These are phyloP conservation scores for Alloscopus bannaensis DNA, from an alignment of 2,888 invertebrate species.

Conservation along the genomic window DNA sequence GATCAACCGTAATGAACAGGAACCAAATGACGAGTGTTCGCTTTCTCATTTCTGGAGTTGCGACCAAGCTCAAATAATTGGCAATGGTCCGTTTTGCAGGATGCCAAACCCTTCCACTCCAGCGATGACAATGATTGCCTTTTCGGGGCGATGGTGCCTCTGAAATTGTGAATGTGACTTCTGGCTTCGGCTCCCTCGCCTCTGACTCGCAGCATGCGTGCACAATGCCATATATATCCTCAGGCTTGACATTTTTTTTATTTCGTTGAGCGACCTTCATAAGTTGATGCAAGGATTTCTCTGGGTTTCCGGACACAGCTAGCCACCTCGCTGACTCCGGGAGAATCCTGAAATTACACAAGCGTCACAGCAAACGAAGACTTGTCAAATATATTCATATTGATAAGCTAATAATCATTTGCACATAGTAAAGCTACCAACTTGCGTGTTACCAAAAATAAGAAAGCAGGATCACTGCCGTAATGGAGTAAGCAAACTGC, in stretches of 20 bases:
- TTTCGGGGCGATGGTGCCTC: conserved; percentile 48
- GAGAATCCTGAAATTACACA: conserved; percentile 65
- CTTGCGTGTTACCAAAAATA: conserved; percentile 66
- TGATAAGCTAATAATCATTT: not conserved
- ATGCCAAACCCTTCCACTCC: conserved; percentile 16
- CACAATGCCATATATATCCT: conserved; percentile 64
- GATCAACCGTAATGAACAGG: conserved; percentile 67
- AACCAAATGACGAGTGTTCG: conserved; percentile 70
- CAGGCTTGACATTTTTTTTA: conserved; percentile 40
- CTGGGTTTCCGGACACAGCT: conserved; percentile 66
- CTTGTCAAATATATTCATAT: not conserved
- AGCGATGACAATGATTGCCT: conserved; percentile 15
- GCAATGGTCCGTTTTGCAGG: conserved; percentile 17
- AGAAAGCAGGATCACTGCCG: conserved; percentile 57
- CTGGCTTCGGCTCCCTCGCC: not conserved
- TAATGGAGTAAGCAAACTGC: conserved; percentile 68
- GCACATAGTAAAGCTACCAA: too few relatives aligned
- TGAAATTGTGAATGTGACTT: conserved; percentile 33
- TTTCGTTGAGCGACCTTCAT: conserved; percentile 68
- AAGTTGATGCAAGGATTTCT: conserved; percentile 63
- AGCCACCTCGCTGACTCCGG: conserved; percentile 72
- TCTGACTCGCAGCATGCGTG: conserved; percentile 47
- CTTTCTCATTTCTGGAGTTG: conserved; percentile 68
- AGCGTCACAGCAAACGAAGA: not conserved
- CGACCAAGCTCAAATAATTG: conserved; percentile 52